phyloP scores from a whole-genome alignment of 2,113 vertebrate genomes.

The Numida meleagris region DNA sequence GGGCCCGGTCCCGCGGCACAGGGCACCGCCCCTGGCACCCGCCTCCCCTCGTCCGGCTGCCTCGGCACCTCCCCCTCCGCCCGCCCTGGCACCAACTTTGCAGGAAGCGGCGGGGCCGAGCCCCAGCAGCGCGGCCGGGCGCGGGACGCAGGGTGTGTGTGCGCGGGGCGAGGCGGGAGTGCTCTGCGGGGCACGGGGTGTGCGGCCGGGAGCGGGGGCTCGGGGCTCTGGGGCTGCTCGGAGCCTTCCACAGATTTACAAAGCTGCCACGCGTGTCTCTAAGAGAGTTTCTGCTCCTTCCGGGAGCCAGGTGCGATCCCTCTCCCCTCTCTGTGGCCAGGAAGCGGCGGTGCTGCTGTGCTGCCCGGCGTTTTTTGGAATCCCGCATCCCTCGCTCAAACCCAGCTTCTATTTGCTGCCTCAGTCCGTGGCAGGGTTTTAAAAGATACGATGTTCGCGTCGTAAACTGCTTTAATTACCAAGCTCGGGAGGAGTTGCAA shows the following conservation, averaged over 20 bases:
- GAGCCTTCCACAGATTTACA: too few species aligned
- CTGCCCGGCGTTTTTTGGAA: background rate
- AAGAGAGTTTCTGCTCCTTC: background rate
- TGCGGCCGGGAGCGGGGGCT: too few species aligned
- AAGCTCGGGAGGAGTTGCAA: background rate
- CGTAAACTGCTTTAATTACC: background rate
- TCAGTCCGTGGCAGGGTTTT: background rate
- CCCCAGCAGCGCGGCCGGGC: background rate
- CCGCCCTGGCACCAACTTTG: background rate
- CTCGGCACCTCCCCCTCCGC: background rate
- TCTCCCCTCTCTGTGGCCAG: background rate
- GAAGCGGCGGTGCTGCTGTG: background rate
- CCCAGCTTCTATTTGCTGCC: background rate
- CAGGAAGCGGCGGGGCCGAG: background rate
- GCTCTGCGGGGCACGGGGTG: background rate
- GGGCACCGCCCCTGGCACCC: too few species aligned
- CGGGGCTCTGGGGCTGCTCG: too few species aligned
- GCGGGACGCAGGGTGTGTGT: background rate
- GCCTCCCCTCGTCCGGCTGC: rapidly evolving
- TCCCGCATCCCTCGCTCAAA: background rate
- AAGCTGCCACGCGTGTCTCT: too few species aligned
- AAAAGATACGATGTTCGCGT: background rate
- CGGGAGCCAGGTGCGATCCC: rapidly evolving
- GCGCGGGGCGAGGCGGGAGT: background rate
- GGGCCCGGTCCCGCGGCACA: too few species aligned